These are phyloP conservation scores for Phataginus tricuspis DNA, from an alignment of 2,797 vertebrate species.

Conservation along the genomic window DNA sequence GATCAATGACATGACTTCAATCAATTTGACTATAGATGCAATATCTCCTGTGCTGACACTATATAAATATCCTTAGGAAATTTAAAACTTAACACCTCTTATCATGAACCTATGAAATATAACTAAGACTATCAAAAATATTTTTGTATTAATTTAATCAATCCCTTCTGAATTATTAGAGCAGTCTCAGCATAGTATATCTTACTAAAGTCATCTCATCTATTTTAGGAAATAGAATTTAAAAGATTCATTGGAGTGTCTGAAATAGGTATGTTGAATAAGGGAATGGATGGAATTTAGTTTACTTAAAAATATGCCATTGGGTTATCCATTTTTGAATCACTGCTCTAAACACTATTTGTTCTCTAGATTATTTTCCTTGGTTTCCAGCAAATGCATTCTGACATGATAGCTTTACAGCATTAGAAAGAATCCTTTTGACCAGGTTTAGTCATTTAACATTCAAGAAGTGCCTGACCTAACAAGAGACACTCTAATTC, in stretches of 20 bases:
- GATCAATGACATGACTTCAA: background rate
- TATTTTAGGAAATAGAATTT: background rate
- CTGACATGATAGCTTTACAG: background rate
- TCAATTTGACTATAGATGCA: background rate
- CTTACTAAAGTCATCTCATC: background rate
- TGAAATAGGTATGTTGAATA: background rate
- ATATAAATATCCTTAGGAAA: background rate
- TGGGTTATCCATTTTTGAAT: background rate
- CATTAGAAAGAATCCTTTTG: background rate
- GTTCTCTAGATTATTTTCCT: background rate
- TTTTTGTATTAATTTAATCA: conserved; percentile 42
- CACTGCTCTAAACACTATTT: background rate
- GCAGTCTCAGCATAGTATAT: background rate
- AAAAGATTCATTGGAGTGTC: background rate
- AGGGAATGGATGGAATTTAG: background rate
- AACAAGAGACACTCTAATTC: background rate
- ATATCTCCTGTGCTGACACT: background rate
- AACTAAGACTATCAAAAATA: background rate
- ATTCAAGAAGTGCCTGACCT: background rate
- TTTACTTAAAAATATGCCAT: background rate
- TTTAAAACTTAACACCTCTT: background rate
- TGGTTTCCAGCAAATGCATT: background rate
- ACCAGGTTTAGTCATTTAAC: background rate
- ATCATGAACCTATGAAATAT: background rate
- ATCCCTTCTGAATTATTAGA: background rate